Evolutionary conservation across 2,888 invertebrate genomes (phyloP).

Genomic region (Hypercompe scribonia): DNA sequence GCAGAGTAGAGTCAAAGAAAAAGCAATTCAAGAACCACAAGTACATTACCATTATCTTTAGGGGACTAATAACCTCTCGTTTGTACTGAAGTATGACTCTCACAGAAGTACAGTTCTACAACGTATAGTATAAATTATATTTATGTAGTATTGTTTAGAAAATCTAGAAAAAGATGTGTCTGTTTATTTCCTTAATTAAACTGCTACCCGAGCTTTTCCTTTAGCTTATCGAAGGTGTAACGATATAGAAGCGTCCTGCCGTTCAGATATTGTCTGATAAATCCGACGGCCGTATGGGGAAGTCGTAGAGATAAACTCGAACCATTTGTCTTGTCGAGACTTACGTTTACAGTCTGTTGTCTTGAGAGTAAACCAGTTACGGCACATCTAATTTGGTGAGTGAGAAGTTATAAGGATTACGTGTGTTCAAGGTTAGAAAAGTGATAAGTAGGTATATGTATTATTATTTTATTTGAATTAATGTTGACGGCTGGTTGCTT

Average conservation of each 20-base stretch:
- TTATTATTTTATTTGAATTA: too few relatives aligned
- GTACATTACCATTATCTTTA: too few relatives aligned
- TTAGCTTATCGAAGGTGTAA: background rate
- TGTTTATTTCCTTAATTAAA: background rate
- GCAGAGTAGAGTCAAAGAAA: too few relatives aligned
- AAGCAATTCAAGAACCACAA: too few relatives aligned
- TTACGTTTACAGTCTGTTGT: background rate
- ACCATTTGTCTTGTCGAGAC: background rate
- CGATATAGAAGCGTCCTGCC: background rate
- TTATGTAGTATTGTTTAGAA: too few relatives aligned
- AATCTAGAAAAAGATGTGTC: background rate
- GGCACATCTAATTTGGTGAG: background rate
- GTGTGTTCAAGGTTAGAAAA: background rate
- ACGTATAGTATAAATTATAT: too few relatives aligned
- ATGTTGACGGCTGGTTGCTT: too few relatives aligned
- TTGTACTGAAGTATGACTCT: too few relatives aligned
- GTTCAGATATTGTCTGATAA: background rate
- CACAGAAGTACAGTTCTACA: too few relatives aligned
- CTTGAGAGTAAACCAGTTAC: background rate
- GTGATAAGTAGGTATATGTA: background rate
- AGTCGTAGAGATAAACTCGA: background rate
- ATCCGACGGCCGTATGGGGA: background rate
- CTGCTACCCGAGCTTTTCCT: background rate
- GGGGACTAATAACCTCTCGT: too few relatives aligned
- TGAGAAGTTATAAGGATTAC: background rate